phyloP scores from a whole-genome alignment of 2,888 invertebrate species.

The Hemicrepidius hirtus region DNA sequence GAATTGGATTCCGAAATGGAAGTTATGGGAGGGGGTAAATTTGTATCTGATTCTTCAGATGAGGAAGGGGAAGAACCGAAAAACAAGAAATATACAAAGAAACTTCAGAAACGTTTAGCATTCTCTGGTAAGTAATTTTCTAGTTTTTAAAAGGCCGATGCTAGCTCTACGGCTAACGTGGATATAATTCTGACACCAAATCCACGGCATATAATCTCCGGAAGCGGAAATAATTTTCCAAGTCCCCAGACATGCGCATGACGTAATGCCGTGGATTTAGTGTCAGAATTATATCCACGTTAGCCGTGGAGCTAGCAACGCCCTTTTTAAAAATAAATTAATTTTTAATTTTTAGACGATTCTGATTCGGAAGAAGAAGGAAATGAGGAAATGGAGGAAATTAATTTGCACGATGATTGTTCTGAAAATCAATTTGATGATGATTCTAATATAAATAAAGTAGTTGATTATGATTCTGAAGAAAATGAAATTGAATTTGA shows the following conservation, averaged over 20 bases:
- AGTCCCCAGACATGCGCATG: too few relatives aligned
- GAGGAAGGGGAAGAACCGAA: slow-evolving; percentile 63
- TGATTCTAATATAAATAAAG: slow-evolving; percentile 52
- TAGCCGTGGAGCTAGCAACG: too few relatives aligned
- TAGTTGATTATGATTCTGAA: slow-evolving; percentile 87
- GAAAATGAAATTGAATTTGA: slow-evolving; percentile 81
- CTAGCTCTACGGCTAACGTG: too few relatives aligned
- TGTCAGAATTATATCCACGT: too few relatives aligned
- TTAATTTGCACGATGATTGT: slow-evolving; percentile 65
- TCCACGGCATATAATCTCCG: too few relatives aligned
- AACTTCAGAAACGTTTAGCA: slow-evolving; percentile 68
- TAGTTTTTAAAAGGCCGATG: too few relatives aligned
- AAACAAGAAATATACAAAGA: slow-evolving; percentile 48
- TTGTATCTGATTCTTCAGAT: slow-evolving; percentile 64
- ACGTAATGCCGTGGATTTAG: too few relatives aligned
- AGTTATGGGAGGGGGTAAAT: slow-evolving; percentile 37
- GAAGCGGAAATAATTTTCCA: too few relatives aligned
- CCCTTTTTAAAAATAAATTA: too few relatives aligned
- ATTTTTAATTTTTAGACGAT: slow-evolving; percentile 11
- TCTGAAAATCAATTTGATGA: slow-evolving; percentile 69
- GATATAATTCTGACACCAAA: neutral
- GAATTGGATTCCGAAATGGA: slow-evolving; percentile 26
- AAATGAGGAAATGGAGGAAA: slow-evolving; percentile 64
- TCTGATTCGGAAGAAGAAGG: slow-evolving; percentile 69
- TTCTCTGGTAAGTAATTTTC: slow-evolving; percentile 72